Conservation (phyloP, 1,140 invertebrate species). For the Ceratosolen fusciceps region DNA sequence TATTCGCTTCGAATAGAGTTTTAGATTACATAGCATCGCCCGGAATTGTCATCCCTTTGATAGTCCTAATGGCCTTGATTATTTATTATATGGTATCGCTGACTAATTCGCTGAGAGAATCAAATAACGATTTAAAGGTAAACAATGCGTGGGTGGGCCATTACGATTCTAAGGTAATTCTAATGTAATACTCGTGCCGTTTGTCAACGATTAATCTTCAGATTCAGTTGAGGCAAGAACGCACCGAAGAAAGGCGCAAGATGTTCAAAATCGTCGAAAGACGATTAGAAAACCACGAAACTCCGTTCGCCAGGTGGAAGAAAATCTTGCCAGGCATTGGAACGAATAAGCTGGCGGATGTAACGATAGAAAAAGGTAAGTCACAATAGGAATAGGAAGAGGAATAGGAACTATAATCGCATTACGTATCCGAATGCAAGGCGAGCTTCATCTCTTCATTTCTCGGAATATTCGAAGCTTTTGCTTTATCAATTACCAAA, state of each 20-base stretch:
- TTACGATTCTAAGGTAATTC: conserved; percentile 66
- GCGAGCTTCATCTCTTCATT: too few relatives aligned
- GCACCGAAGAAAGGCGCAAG: conserved; percentile 93
- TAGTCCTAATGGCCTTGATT: conserved; percentile 91
- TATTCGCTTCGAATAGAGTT: conserved; percentile 77
- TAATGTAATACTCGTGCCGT: too few relatives aligned
- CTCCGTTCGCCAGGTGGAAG: conserved; percentile 79
- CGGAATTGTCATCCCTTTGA: conserved; percentile 92
- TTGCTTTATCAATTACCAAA: too few relatives aligned
- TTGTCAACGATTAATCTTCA: conserved; percentile 56
- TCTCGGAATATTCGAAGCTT: too few relatives aligned
- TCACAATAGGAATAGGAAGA: too few relatives aligned
- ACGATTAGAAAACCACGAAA: conserved; percentile 74
- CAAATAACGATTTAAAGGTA: conserved; percentile 77
- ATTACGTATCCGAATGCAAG: too few relatives aligned
- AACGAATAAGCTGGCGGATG: conserved; percentile 64
- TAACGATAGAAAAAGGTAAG: conserved; percentile 47
- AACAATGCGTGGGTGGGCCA: conserved; percentile 84
- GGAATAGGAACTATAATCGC: too few relatives aligned
- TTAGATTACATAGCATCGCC: conserved; percentile 92
- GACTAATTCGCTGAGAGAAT: conserved; percentile 90
- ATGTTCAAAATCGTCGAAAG: conserved; percentile 89
- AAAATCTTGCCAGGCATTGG: conserved; percentile 77
- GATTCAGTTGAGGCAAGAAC: conserved; percentile 86
- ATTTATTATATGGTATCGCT: conserved; percentile 96